Conservation (phyloP, 2,888 invertebrate genomes). For the Syrphus vitripennis region DNA sequence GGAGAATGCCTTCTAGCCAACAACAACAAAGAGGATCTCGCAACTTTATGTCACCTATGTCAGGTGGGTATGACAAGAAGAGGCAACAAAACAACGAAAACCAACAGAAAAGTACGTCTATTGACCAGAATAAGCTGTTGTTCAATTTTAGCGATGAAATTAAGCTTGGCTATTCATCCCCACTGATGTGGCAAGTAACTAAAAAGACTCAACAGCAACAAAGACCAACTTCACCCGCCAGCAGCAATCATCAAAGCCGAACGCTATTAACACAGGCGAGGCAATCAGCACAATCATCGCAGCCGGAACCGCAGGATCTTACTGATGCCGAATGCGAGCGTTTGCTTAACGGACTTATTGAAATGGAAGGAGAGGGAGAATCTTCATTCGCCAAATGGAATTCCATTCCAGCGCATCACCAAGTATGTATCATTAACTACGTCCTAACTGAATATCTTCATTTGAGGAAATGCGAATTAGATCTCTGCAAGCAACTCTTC, state of each 20-base stretch:
- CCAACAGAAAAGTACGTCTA: conserved; percentile 73
- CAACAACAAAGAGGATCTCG: neutral
- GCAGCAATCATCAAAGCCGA: conserved; percentile 23
- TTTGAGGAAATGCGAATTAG: conserved; percentile 73
- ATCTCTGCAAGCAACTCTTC: conserved; percentile 76
- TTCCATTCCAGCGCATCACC: conserved; percentile 71
- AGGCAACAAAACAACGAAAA: conserved; percentile 31
- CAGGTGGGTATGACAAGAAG: conserved; percentile 40
- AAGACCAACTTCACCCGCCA: conserved; percentile 31
- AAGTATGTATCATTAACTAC: conserved; percentile 74
- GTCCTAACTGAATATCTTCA: conserved; percentile 77
- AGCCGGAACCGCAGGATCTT: conserved; percentile 4
- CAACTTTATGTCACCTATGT: conserved; percentile 10
- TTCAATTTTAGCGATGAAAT: conserved; percentile 74
- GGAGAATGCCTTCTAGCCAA: conserved; percentile 46
- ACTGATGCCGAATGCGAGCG: conserved; percentile 73
- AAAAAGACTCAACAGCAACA: conserved; percentile 69
- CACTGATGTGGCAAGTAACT: conserved; percentile 75
- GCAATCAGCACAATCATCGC: neutral
- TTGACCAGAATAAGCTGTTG: conserved; percentile 77
- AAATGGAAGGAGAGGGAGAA: conserved; percentile 73
- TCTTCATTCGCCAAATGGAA: conserved; percentile 73
- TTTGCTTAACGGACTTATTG: conserved; percentile 75
- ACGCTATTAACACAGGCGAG: neutral
- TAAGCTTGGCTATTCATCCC: conserved; percentile 75